phyloP scores from a whole-genome alignment of 2,113 vertebrate species.

The Rhodinocichla rosea region DNA sequence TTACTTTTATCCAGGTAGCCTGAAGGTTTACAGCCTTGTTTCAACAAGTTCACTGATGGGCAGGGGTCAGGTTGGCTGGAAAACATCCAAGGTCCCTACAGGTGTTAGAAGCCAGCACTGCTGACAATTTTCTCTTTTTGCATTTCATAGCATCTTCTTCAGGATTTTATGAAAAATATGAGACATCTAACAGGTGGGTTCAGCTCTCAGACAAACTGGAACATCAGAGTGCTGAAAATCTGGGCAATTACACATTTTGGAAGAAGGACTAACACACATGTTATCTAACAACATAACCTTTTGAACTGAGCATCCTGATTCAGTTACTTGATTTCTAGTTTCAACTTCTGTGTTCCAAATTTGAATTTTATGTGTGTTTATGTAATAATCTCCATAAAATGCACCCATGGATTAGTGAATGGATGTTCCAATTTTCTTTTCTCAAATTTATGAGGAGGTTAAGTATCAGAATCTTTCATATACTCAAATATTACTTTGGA shows the following conservation, averaged over 20 bases:
- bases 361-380: too few species aligned
- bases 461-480: neutral
- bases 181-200: neutral
- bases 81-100: neutral
- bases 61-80: neutral
- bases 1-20: neutral
- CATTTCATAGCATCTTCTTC: neutral
- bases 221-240: neutral
- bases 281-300: neutral
- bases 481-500: neutral
- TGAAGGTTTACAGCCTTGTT: neutral
- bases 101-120: neutral
- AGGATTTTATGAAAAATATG: neutral
- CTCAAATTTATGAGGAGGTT: neutral
- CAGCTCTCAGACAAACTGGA: neutral
- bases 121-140: neutral
- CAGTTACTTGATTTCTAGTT: neutral
- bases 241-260: neutral
- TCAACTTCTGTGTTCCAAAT: neutral
- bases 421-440: neutral
- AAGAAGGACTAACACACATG: neutral
- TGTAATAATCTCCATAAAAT: neutral
- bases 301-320: neutral
- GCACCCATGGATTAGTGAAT: neutral
- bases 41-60: neutral